Evolutionary conservation across 2,888 invertebrate species (phyloP).

Genomic region (Pristionchus maxplancki): DNA sequence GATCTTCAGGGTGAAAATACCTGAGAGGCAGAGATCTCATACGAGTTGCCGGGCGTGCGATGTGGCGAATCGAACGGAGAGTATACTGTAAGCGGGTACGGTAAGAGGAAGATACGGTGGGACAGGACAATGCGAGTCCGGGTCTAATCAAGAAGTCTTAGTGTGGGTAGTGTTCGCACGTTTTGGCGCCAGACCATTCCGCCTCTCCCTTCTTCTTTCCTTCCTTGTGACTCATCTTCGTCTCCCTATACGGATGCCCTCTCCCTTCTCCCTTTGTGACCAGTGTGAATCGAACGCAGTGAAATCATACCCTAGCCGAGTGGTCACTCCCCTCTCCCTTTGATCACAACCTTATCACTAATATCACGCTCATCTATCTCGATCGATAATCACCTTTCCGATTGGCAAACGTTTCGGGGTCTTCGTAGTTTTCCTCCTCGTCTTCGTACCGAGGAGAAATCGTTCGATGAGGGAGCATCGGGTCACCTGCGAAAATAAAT

Average conservation of each 20-base stretch:
- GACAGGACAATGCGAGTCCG: not conserved
- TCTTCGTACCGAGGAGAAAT: slow-evolving; percentile 39
- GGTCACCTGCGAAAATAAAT: not conserved
- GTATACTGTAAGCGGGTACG: not conserved
- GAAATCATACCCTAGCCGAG: slow-evolving; percentile 45
- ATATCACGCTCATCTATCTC: not conserved
- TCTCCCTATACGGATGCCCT: slow-evolving; percentile 46
- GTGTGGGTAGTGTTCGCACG: not conserved
- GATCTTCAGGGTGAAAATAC: not conserved
- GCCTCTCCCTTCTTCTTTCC: not conserved
- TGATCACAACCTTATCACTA: slow-evolving; percentile 36
- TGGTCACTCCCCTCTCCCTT: not conserved
- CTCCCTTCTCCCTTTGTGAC: slow-evolving; percentile 40
- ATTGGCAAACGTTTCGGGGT: slow-evolving; percentile 59
- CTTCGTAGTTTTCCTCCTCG: slow-evolving; percentile 65
- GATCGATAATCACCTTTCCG: slow-evolving; percentile 28
- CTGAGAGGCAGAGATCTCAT: slow-evolving; percentile 45
- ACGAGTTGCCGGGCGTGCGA: slow-evolving; percentile 33
- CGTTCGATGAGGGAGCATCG: slow-evolving; percentile 34
- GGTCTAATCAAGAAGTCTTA: not conserved
- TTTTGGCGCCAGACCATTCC: slow-evolving; percentile 45
- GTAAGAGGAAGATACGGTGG: not conserved
- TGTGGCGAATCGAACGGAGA: slow-evolving; percentile 33
- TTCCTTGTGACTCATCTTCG: slow-evolving; percentile 22
- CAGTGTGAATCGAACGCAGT: slow-evolving; percentile 39